Conservation (phyloP, 2,888 invertebrate species). For the Meandrusa payeni region DNA sequence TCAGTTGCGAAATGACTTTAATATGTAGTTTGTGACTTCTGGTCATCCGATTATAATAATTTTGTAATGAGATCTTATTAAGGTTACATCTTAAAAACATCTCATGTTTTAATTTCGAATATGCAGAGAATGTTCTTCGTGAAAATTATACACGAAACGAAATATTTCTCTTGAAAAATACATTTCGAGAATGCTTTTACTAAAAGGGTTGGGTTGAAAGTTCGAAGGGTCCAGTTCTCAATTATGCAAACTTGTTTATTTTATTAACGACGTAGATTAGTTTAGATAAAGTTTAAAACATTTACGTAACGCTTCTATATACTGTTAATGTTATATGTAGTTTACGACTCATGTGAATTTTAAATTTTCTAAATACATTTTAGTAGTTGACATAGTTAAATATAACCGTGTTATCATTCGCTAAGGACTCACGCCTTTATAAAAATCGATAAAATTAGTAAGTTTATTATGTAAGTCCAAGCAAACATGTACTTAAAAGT, state of each 20-base stretch:
- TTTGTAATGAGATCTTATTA: too few relatives aligned
- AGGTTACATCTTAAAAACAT: background rate
- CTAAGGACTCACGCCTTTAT: too few relatives aligned
- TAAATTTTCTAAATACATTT: too few relatives aligned
- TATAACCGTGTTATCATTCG: too few relatives aligned
- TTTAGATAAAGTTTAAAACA: slow-evolving; percentile 8
- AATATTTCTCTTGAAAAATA: slow-evolving; percentile 8
- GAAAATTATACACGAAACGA: slow-evolving; percentile 9
- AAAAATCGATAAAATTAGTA: too few relatives aligned
- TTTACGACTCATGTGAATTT: background rate
- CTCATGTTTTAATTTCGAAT: background rate
- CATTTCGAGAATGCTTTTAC: slow-evolving; percentile 10
- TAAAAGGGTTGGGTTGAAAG: slow-evolving; percentile 19
- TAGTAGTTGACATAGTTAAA: too few relatives aligned
- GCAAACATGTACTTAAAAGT: too few relatives aligned
- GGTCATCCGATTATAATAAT: too few relatives aligned
- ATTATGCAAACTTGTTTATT: slow-evolving; percentile 23
- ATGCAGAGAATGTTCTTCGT: slow-evolving; percentile 3
- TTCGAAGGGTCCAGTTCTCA: slow-evolving; percentile 19
- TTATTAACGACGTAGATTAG: slow-evolving; percentile 18
- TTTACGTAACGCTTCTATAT: background rate
- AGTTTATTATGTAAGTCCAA: too few relatives aligned
- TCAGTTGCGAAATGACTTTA: too few relatives aligned
- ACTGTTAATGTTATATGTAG: background rate
- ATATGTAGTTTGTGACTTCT: too few relatives aligned